Conservation (phyloP, 1,140 invertebrate genomes). For the Dryas iulia region DNA sequence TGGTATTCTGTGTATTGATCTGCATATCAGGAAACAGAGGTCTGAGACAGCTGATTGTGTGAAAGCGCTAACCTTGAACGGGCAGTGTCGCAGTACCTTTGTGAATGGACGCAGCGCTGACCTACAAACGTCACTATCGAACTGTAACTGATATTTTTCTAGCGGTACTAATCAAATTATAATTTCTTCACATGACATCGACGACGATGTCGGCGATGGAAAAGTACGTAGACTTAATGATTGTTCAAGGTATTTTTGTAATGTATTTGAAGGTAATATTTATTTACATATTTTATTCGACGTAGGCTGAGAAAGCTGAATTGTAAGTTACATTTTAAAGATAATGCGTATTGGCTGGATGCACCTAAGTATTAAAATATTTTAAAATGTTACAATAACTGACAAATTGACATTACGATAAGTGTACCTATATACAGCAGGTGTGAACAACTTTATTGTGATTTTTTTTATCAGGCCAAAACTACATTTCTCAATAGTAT, state of each 20-base stretch:
- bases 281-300: too few relatives aligned
- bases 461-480: too few relatives aligned
- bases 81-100: conserved; percentile 25
- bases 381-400: too few relatives aligned
- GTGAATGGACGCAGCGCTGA: conserved; percentile 52
- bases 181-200: not conserved
- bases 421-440: too few relatives aligned
- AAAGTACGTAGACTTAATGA: not conserved
- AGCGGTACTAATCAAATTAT: conserved; percentile 44
- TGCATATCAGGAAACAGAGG: not conserved
- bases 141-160: conserved; percentile 56
- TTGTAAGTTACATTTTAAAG: too few relatives aligned
- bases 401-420: too few relatives aligned
- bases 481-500: too few relatives aligned
- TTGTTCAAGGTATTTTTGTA: not conserved
- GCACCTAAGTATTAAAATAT: too few relatives aligned
- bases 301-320: too few relatives aligned
- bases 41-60: conserved; percentile 54
- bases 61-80: conserved; percentile 68
- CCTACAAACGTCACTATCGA: conserved; percentile 56
- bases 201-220: not conserved
- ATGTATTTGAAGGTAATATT: too few relatives aligned
- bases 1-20: not conserved
- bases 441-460: too few relatives aligned
- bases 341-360: too few relatives aligned